Percentiles rank a stretch among this genome's conserved stretches.
These are phyloP conservation scores for Dasypus novemcinctus DNA, from an alignment of 2,113 vertebrate genomes.

Conservation along the genomic window DNA sequence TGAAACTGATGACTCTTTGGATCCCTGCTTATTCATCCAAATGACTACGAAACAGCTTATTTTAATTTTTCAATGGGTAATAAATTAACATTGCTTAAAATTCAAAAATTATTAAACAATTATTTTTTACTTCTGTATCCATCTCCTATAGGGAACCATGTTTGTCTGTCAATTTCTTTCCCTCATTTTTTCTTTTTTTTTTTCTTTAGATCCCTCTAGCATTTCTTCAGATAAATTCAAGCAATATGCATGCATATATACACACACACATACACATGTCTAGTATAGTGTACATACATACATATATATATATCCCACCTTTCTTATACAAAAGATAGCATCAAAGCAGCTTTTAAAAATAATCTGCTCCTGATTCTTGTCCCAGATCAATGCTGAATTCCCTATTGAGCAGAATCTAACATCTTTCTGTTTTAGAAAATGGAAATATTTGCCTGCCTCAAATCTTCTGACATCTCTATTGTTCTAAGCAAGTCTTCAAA, in stretches of 20 bases:
- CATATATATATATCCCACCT: background rate
- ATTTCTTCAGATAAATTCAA: slow-evolving; percentile 7
- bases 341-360: background rate
- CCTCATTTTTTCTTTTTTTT: background rate
- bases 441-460: background rate
- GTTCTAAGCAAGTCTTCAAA: background rate
- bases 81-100: background rate
- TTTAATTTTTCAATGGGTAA: background rate
- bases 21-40: slow-evolving; percentile 20
- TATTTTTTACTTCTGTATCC: background rate
- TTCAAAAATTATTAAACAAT: background rate
- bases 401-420: background rate
- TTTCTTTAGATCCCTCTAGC: background rate
- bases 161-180: background rate
- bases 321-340: slow-evolving; percentile 5
- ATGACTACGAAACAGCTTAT: background rate
- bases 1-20: background rate
- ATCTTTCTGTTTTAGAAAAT: background rate
- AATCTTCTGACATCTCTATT: background rate
- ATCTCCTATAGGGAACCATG: background rate
- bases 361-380: background rate
- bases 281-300: background rate
- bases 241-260: background rate
- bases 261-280: background rate
- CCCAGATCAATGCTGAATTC: background rate